Evolutionary conservation across 2,888 invertebrate genomes (phyloP).

Genomic region (Octonoba sinensis): DNA sequence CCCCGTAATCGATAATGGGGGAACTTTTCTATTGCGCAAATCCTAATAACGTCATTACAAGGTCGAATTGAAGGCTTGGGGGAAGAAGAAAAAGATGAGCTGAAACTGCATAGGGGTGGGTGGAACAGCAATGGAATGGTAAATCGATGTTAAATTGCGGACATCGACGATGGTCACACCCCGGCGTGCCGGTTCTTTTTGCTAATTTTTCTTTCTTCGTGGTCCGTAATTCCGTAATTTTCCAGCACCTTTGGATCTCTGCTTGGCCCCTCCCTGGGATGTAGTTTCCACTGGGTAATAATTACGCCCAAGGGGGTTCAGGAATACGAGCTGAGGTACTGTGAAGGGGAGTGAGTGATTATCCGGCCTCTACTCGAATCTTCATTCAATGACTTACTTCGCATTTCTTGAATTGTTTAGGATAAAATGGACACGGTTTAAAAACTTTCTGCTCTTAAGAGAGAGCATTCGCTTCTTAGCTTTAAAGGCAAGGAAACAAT

Average conservation of each 20-base stretch:
- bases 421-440: no score
- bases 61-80: constrained; percentile 11
- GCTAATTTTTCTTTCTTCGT: neutral
- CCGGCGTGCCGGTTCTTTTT: constrained; percentile 10
- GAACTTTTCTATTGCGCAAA: neutral
- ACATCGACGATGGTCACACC: constrained; percentile 31
- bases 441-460: no score
- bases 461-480: no score
- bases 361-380: no score
- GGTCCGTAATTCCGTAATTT: constrained; percentile 29
- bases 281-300: constrained; percentile 22
- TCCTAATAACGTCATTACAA: constrained; percentile 38
- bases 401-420: no score
- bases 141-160: constrained; percentile 58
- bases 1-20: neutral
- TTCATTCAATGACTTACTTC: no score
- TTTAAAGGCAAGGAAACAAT: no score
- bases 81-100: no score
- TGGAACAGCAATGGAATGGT: constrained; percentile 9
- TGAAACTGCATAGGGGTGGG: neutral
- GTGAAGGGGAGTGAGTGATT: no score
- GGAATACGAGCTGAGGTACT: constrained; percentile 2
- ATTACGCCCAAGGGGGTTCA: constrained; percentile 34
- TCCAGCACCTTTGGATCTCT: constrained; percentile 21
- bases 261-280: constrained; percentile 2